Evolutionary conservation across 2,888 invertebrate species (phyloP).

Genomic region (Fragum whitleyi): DNA sequence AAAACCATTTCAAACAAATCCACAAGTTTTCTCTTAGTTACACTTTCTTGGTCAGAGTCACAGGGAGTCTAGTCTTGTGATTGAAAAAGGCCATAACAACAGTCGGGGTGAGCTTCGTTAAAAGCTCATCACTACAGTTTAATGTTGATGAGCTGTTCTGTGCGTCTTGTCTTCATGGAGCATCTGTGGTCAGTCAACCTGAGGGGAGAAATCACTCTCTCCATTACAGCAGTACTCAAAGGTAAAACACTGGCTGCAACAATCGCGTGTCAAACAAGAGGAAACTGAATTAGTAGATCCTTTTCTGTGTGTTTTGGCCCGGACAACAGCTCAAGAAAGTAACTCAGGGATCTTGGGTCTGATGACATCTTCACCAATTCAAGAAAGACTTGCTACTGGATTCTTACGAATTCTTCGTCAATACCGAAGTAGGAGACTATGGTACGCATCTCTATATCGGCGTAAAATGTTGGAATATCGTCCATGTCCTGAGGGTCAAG

Average conservation of each 20-base stretch:
- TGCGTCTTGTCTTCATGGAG: conserved; percentile 20
- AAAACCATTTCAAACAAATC: too few relatives aligned
- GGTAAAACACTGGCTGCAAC: too few relatives aligned
- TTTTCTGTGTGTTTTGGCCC: conserved; percentile 3
- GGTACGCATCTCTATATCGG: conserved; percentile 25
- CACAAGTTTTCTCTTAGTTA: neutral
- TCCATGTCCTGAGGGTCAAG: conserved; percentile 28
- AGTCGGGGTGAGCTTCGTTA: neutral
- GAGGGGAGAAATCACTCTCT: conserved; percentile 42
- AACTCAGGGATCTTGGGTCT: neutral
- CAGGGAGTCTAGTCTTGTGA: neutral
- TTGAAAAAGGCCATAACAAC: neutral
- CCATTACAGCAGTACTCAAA: conserved; percentile 18
- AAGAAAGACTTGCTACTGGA: conserved; percentile 44
- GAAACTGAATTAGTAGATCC: conserved; percentile 16
- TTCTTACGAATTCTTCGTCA: too few relatives aligned
- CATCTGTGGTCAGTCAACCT: conserved; percentile 38
- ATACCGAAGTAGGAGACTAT: conserved; percentile 33
- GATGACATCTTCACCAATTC: too few relatives aligned
- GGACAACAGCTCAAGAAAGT: conserved; percentile 5
- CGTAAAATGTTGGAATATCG: conserved; percentile 34
- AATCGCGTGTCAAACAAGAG: conserved; percentile 5
- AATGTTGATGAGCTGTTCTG: conserved; percentile 30
- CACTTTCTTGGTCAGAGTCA: neutral
- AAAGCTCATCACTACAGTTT: conserved; percentile 31